These are phyloP conservation scores for Papilio xuthus DNA, from an alignment of 1,140 invertebrate genomes.

Conservation along the genomic window DNA sequence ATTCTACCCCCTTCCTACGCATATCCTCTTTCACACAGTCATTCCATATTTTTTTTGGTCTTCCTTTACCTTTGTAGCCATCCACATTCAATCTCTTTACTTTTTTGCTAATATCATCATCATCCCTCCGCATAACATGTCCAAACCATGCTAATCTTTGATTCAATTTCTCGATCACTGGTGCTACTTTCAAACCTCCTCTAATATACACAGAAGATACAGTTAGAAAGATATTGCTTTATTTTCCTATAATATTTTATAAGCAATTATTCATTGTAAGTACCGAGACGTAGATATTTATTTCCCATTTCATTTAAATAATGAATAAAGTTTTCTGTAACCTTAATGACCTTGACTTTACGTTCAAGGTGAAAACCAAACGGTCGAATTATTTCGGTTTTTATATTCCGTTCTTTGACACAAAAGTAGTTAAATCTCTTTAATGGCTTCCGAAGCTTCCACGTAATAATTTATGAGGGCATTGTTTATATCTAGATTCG, in stretches of 20 bases:
- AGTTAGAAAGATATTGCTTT: no score
- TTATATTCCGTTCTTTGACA: conserved; percentile 10
- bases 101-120: no score
- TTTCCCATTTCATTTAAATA: background rate
- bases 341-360: background rate
- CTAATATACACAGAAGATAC: no score
- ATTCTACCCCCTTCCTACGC: no score
- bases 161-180: no score
- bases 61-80: no score
- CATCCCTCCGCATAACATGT: no score
- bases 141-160: no score
- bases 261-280: background rate
- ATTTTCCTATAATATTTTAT: background rate
- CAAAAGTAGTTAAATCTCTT: conserved; percentile 12
- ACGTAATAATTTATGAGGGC: conserved; percentile 12
- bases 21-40: no score
- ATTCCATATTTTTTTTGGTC: no score
- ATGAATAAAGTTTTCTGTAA: background rate
- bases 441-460: conserved; percentile 11
- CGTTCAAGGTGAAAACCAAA: conserved; percentile 17
- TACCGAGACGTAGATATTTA: background rate
- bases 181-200: no score
- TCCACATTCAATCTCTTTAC: no score
- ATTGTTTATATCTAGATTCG: conserved; percentile 16
- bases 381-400: background rate